phyloP scores from a whole-genome alignment of 2,797 vertebrate species.

The Anguilla pacifica region DNA sequence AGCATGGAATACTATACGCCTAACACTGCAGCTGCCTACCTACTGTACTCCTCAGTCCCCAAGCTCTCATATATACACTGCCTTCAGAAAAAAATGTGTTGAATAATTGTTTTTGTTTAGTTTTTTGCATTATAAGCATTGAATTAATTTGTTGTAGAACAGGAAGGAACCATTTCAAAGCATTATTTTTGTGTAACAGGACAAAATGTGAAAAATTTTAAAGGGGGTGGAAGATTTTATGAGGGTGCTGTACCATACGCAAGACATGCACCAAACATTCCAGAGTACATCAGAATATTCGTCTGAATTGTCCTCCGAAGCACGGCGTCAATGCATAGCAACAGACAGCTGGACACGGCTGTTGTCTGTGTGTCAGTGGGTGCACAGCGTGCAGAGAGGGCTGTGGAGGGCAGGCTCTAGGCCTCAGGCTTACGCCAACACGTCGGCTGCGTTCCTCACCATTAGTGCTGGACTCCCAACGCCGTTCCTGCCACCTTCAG shows the following conservation, averaged over 20 bases:
- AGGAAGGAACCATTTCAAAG: no score
- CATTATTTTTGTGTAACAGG: no score
- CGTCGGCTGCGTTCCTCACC: conserved; percentile 35
- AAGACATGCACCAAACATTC: neutral
- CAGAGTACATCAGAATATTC: neutral
- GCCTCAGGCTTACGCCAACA: conserved; percentile 6
- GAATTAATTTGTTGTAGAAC: no score
- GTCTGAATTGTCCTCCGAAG: neutral
- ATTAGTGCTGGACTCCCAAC: conserved; percentile 30
- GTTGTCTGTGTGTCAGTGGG: conserved; percentile 28
- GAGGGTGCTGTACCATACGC: neutral
- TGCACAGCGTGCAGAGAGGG: conserved; percentile 24
- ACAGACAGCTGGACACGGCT: conserved; percentile 21
- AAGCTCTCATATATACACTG: neutral
- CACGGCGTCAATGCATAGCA: neutral
- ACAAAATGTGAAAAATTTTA: no score
- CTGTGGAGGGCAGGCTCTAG: neutral
- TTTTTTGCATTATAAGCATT: no score
- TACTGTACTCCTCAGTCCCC: neutral
- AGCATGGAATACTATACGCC: neutral
- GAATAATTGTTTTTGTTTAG: no score
- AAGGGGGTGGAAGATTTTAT: no score
- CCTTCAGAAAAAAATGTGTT: neutral
- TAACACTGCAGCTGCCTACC: neutral
- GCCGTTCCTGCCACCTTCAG: conserved; percentile 16